These are phyloP conservation scores for Danio aesculapii DNA, from an alignment of 2,797 vertebrate genomes.

Conservation along the genomic window DNA sequence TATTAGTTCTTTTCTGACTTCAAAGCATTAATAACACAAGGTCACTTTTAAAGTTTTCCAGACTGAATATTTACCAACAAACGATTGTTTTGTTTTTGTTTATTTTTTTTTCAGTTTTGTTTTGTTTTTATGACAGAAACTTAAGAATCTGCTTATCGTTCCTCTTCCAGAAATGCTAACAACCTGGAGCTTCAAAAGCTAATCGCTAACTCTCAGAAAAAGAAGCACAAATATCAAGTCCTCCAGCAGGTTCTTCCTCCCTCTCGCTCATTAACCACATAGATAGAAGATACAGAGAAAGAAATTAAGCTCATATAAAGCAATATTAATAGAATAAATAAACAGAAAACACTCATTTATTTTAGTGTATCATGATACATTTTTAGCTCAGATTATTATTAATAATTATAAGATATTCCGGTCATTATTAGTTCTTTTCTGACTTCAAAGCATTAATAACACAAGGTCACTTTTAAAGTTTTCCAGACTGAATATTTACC, in stretches of 20 bases:
- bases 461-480: constrained; percentile 39
- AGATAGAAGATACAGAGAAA: constrained; percentile 77
- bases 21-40: constrained; percentile 19
- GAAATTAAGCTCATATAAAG: too few species aligned
- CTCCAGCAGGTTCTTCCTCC: constrained; percentile 68
- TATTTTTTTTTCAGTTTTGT: too few species aligned
- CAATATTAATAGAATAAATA: too few species aligned
- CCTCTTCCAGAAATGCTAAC: constrained; percentile 65
- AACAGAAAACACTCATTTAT: too few species aligned
- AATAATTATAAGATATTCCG: too few species aligned
- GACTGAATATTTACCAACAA: background rate
- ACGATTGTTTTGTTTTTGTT: background rate
- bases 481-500: background rate
- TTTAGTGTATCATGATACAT: too few species aligned
- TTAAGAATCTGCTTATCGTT: constrained; percentile 70
- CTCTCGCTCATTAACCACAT: constrained; percentile 82
- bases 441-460: constrained; percentile 4
- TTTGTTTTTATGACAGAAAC: constrained; percentile 20
- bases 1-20: background rate
- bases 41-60: constrained; percentile 27
- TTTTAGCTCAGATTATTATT: too few species aligned
- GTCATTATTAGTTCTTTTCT: background rate
- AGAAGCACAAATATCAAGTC: constrained; percentile 82
- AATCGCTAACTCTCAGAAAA: constrained; percentile 76
- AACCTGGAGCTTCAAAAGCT: constrained; percentile 67